Percentiles rank a stretch among this genome's conserved stretches.
Evolutionary conservation across 2,888 invertebrate species (phyloP).

Genomic region (Agrilus cyanescens): DNA sequence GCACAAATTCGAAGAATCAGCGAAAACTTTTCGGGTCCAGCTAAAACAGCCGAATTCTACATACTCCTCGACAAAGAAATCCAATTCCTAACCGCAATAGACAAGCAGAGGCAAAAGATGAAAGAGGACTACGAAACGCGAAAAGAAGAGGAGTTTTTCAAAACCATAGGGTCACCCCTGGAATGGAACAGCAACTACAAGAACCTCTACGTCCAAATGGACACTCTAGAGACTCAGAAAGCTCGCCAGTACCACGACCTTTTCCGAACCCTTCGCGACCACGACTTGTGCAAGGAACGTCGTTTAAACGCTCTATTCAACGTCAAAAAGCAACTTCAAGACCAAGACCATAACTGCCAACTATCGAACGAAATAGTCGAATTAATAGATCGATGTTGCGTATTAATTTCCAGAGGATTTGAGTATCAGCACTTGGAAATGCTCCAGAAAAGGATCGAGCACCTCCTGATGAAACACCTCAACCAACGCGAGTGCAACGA

Average conservation of each 20-base stretch:
- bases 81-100: conserved; percentile 54
- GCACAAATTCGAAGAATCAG: conserved; percentile 52
- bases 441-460: conserved; percentile 53
- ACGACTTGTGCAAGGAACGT: conserved; percentile 48
- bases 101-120: conserved; percentile 51
- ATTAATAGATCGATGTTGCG: conserved; percentile 60
- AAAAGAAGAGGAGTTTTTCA: conserved; percentile 50
- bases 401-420: conserved; percentile 52
- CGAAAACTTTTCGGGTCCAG: conserved; percentile 50
- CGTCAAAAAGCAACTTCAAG: conserved; percentile 54
- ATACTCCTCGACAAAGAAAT: conserved; percentile 63
- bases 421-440: conserved; percentile 47
- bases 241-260: conserved; percentile 63
- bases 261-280: conserved; percentile 52
- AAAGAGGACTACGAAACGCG: conserved; percentile 47
- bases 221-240: conserved; percentile 67
- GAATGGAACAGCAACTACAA: conserved; percentile 51
- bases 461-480: conserved; percentile 42
- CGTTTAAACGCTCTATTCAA: conserved; percentile 58
- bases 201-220: conserved; percentile 56
- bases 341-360: conserved; percentile 46
- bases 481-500: conserved; percentile 48
- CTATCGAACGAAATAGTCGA: conserved; percentile 46
- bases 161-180: conserved; percentile 58
- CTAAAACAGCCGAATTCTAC: conserved; percentile 58